Base-by-base conservation (phyloP, 2,888 invertebrate genomes). In the Ptychoptera contaminata region DNA sequence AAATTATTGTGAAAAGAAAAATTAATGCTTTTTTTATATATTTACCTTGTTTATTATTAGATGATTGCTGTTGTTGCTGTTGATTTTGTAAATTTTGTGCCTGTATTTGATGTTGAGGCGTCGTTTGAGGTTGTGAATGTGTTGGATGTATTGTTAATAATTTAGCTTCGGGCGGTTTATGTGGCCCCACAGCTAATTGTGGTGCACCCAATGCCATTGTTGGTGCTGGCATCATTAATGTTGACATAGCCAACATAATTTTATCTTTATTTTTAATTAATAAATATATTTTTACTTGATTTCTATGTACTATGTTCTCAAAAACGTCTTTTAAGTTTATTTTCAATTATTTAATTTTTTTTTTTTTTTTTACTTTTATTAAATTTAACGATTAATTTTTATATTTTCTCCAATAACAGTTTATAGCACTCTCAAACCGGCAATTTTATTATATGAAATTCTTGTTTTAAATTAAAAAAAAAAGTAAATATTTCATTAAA, bases 241-340 rank as follows among this genome's bases (percentile, higher is more conserved):
- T 64, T 57, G 65, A 65, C 65, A 66, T 65, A 48, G 65, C 60
- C 62, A 65, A 58, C 65, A 66, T 66, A 54, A 60, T 62, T 56
- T 57, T 58, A 32, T 44, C 8, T 38, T 38, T 38, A 10, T 16
- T 10, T 38, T 38, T 38, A 16, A 16, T 38, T 38, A 11, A 23
- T 34, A 42, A 42, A 32, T 23, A 42, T 16, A 12, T 16, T 11
- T 12, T 38, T 23, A 42, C 10, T 14, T 16, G 31, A 23, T 42
- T 16, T 32, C 32, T 42, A 34, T 42, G 16, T 16, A 32, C 32
- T 32, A 31, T 32, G 34, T 32, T 34, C 16, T 41, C 32, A 35
- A 41, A 41, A 32, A 9, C 32, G 32, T 9, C 8, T 32, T 36
- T 7, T 12, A 36, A 10, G 36, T n/a, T 10, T 36, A n/a, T n/a